Base-by-base conservation (phyloP, 1,140 invertebrate genomes). In the Aculops lycopersici region DNA sequence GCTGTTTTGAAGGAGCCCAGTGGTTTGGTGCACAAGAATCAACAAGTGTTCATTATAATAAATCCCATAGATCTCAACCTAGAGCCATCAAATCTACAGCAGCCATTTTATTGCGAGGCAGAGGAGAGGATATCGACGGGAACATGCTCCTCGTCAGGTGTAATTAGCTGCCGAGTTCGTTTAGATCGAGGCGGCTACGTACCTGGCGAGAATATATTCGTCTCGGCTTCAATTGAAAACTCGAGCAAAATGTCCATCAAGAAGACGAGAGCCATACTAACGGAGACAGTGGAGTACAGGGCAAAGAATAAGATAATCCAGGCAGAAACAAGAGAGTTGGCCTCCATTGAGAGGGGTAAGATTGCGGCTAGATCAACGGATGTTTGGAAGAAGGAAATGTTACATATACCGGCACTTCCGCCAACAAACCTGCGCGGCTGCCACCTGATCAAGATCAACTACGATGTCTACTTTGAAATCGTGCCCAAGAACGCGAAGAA, bases 1-100 rank as follows among this genome's bases (percentile, higher is more conserved):
- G 75, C 79, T 4, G 79, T 79, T 1, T 59, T 86, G 1, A 62
- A 77, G 38, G 80, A 86, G 54, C 74, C 76, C 2, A 78, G 75
- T 47, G 79, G 79, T 2, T 58, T 88, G 12, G 76, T 75, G 3
- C 80, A 88, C 53, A 86, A 88, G 58, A 86, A 86, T 54, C 80
- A 88, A 56, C 80, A 86, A 61, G 79, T 86, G 5, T 88, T 90
- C 55, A 83, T 88, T 48, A 77, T 90, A 1, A 84, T 88, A 77
- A 86, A 79, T 57, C 79, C 79, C 1, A 83, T 88, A 42, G 80
- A 90, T 59, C 60, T 90, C 43, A 86, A 86, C 58, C 58, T 81
- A 50, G 80, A 86, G 52, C 77, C 78, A 20, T 68, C 75, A 2
- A 70, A 79, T 47, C 58, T 88, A 44, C 59, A 84, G 79, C 76